phyloP scores from a whole-genome alignment of 2,113 vertebrate species.

The Maylandia zebra region DNA sequence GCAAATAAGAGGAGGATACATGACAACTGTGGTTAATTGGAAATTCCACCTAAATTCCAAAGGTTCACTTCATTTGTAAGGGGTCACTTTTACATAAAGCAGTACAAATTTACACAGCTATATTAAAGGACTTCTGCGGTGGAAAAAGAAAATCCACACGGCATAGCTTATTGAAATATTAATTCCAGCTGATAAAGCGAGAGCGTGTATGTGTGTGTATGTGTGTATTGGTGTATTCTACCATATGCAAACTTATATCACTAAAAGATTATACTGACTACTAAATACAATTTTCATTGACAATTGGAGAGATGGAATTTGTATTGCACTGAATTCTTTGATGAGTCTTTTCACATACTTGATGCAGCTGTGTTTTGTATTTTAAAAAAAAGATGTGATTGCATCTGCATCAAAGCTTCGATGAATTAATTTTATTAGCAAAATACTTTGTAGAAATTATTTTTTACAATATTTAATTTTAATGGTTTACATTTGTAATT shows the following conservation, averaged over 20 bases:
- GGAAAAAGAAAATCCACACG: not conserved
- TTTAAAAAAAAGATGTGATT: not conserved
- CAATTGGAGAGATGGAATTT: not conserved
- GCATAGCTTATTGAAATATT: not conserved
- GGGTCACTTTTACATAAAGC: constrained; percentile 28
- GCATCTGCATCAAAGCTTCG: not conserved
- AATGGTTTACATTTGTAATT: not conserved
- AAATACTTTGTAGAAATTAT: not conserved
- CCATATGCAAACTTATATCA: too few species aligned
- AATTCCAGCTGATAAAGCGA: not conserved
- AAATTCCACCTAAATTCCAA: constrained; percentile 24
- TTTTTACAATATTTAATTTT: not conserved
- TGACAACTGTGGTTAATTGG: constrained; percentile 33
- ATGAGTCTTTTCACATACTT: not conserved
- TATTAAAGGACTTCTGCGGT: not conserved
- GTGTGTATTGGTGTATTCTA: not conserved
- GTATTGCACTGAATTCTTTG: not conserved
- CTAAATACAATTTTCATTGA: too few species aligned
- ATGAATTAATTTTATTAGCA: not conserved
- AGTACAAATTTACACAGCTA: not conserved
- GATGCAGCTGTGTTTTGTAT: not conserved
- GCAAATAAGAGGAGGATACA: not conserved
- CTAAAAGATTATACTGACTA: too few species aligned
- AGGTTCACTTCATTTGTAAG: constrained; percentile 19
- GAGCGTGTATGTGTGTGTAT: not conserved